phyloP scores from a whole-genome alignment of 2,888 invertebrate genomes.

The Bimastos eiseni region DNA sequence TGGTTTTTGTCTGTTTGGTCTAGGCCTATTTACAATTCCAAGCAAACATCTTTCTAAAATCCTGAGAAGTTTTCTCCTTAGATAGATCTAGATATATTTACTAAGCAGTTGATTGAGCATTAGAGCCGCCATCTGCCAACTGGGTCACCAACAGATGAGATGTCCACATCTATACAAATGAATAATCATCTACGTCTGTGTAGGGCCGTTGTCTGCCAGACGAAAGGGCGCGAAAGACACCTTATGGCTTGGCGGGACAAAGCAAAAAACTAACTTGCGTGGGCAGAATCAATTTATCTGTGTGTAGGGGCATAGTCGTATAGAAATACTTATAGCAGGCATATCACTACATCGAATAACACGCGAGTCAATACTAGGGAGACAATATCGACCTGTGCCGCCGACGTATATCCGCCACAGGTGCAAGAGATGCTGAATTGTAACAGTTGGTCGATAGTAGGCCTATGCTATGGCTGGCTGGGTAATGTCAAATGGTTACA shows the following conservation, averaged over 20 bases:
- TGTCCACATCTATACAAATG: background rate
- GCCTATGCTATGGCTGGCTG: too few species aligned
- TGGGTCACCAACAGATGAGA: background rate
- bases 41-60: background rate
- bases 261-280: background rate
- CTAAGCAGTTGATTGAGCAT: background rate
- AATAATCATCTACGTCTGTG: background rate
- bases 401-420: background rate
- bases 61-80: background rate
- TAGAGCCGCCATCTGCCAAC: background rate
- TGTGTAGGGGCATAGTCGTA: too few species aligned
- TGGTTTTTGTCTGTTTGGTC: background rate
- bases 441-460: too few species aligned
- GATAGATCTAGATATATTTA: too few species aligned
- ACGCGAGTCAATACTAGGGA: background rate
- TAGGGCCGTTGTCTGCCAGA: background rate
- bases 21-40: background rate
- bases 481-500: too few species aligned
- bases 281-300: background rate
- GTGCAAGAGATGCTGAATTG: too few species aligned
- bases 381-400: background rate
- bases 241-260: background rate
- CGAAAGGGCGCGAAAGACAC: background rate
- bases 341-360: background rate
- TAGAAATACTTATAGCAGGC: too few species aligned